A percentile compares a stretch with the other conserved stretches of the same genome.
Conservation (phyloP, 2,888 invertebrate genomes). For the Formica aserva region DNA sequence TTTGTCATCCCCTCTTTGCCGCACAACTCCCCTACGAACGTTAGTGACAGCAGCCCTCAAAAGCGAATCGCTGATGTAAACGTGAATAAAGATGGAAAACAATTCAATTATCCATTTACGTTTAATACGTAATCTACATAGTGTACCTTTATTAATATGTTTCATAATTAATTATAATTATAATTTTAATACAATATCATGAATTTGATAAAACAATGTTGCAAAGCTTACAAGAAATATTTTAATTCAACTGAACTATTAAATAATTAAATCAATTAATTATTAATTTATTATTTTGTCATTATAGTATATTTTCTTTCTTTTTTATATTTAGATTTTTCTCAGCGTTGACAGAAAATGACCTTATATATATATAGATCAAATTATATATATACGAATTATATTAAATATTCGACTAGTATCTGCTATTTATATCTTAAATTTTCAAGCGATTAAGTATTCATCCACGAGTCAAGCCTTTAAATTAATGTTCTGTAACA, state of each 20-base stretch:
- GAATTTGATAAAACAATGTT: background rate
- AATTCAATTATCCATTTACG: slow-evolving; percentile 3
- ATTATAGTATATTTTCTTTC: background rate
- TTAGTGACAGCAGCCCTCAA: slow-evolving; percentile 58
- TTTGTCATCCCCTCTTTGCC: slow-evolving; percentile 78
- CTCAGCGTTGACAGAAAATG: background rate
- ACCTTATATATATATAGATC: background rate
- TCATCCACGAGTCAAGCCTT: slow-evolving; percentile 39
- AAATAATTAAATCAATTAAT: slow-evolving; percentile 1
- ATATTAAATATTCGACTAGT: background rate
- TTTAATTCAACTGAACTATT: background rate
- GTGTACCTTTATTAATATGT: background rate
- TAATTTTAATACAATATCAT: background rate
- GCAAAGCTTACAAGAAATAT: background rate
- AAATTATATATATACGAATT: background rate
- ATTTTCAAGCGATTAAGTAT: slow-evolving; percentile 70
- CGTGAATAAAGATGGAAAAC: slow-evolving; percentile 57
- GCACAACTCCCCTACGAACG: slow-evolving; percentile 48
- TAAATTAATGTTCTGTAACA: slow-evolving; percentile 67
- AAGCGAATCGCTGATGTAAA: slow-evolving; percentile 73
- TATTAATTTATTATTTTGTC: background rate
- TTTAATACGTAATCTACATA: background rate
- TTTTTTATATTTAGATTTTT: background rate
- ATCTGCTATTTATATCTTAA: slow-evolving; percentile 58
- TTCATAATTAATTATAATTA: background rate